Conservation (phyloP, 1,140 invertebrate genomes). For the Tetramorium alpestre region DNA sequence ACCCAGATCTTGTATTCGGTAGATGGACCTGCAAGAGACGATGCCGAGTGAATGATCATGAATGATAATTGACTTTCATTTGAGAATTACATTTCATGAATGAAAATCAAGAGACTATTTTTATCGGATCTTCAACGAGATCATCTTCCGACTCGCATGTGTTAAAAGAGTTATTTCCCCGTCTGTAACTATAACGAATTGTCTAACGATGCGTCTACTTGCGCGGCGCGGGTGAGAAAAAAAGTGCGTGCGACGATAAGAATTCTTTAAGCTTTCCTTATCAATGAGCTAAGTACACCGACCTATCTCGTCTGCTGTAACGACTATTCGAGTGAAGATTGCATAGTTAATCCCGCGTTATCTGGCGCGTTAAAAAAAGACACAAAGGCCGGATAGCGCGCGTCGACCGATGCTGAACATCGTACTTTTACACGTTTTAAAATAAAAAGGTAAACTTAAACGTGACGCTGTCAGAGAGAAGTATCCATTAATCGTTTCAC, state of each 20-base stretch:
- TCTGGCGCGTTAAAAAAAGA: neutral
- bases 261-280: conserved; percentile 42
- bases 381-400: neutral
- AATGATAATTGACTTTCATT: neutral
- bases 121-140: neutral
- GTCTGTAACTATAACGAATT: conserved; percentile 18
- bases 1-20: conserved; percentile 95
- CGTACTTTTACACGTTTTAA: neutral
- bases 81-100: neutral
- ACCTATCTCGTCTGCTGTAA: conserved; percentile 34
- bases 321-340: conserved; percentile 46
- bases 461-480: neutral
- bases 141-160: neutral
- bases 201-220: conserved; percentile 45
- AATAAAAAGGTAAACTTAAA: neutral
- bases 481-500: neutral
- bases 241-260: conserved; percentile 40
- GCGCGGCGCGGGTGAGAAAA: neutral
- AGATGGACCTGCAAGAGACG: conserved; percentile 89
- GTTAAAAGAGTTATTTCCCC: neutral
- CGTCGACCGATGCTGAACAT: neutral
- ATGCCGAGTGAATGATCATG: neutral
- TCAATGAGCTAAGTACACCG: conserved; percentile 40
- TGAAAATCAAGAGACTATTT: neutral
- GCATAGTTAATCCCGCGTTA: neutral